A percentile compares a stretch with the other conserved stretches of the same genome.
Evolutionary conservation across 2,797 vertebrate genomes (phyloP).

Genomic region (Acrossocheilus fasciatus): DNA sequence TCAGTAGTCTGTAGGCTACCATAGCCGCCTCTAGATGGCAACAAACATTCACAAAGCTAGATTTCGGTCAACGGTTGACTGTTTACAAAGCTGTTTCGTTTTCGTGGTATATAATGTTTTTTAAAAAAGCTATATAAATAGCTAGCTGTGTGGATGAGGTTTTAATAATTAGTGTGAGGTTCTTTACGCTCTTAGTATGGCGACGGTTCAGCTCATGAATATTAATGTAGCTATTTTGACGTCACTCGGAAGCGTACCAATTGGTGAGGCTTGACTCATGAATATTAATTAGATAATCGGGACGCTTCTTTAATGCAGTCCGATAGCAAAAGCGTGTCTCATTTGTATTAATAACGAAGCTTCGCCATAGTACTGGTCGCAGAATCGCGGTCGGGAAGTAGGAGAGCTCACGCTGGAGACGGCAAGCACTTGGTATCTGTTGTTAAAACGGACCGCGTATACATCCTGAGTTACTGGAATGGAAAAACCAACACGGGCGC

Average conservation of each 20-base stretch:
- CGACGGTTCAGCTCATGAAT: constrained; percentile 18
- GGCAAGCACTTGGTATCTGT: not conserved
- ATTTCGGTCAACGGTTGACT: not conserved
- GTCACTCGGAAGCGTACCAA: not conserved
- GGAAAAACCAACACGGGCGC: not conserved
- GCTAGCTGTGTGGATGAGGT: not conserved
- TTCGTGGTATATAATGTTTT: not conserved
- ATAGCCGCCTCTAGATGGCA: constrained; percentile 1
- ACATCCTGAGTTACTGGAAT: not conserved
- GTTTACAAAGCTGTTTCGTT: not conserved
- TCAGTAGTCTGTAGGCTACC: not conserved
- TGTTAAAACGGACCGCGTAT: not conserved
- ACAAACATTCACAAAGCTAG: not conserved
- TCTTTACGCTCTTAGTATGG: not conserved
- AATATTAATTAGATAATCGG: not conserved
- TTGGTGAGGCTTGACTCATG: not conserved
- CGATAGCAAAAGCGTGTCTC: not conserved
- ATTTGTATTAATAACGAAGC: constrained; percentile 7
- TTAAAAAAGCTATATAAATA: not conserved
- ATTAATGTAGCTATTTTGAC: not conserved
- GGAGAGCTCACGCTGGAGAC: not conserved
- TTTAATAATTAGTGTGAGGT: not conserved
- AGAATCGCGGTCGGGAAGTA: constrained; percentile 19
- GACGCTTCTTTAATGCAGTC: not conserved
- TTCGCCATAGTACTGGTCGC: not conserved